phyloP scores from a whole-genome alignment of 2,888 invertebrate genomes.

The Chouioia cunea region DNA sequence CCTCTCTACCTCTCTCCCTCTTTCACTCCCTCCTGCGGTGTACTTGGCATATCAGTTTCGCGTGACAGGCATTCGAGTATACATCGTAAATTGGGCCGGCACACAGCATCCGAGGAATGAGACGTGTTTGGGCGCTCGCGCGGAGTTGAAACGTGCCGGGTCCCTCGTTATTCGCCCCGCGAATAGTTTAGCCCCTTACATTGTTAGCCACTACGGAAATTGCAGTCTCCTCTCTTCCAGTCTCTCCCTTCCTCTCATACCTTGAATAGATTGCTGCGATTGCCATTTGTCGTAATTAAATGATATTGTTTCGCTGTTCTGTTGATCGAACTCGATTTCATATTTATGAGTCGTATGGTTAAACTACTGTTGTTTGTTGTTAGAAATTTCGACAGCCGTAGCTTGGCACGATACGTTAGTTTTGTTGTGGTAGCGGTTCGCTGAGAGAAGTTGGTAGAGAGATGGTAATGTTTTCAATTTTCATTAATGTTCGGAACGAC shows the following conservation, averaged over 20 bases:
- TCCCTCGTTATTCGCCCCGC: constrained; percentile 31
- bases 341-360: no score
- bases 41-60: no score
- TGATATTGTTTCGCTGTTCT: constrained; percentile 17
- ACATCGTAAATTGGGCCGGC: constrained; percentile 27
- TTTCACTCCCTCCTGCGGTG: no score
- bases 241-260: neutral
- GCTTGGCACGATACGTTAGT: constrained; percentile 7
- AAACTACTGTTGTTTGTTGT: no score
- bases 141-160: constrained; percentile 19
- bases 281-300: constrained; percentile 34
- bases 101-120: constrained; percentile 21
- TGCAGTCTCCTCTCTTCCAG: neutral
- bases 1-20: no score
- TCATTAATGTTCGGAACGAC: no score
- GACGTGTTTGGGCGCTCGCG: constrained; percentile 1
- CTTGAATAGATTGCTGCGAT: constrained; percentile 19
- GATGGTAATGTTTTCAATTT: no score
- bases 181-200: constrained; percentile 33
- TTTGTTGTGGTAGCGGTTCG: neutral
- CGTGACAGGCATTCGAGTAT: no score
- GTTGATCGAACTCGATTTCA: neutral
- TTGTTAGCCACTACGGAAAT: constrained; percentile 37
- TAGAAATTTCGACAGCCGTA: no score
- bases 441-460: neutral